These are phyloP conservation scores for Pelmatolapia mariae DNA, from an alignment of 2,113 vertebrate genomes.

Conservation along the genomic window DNA sequence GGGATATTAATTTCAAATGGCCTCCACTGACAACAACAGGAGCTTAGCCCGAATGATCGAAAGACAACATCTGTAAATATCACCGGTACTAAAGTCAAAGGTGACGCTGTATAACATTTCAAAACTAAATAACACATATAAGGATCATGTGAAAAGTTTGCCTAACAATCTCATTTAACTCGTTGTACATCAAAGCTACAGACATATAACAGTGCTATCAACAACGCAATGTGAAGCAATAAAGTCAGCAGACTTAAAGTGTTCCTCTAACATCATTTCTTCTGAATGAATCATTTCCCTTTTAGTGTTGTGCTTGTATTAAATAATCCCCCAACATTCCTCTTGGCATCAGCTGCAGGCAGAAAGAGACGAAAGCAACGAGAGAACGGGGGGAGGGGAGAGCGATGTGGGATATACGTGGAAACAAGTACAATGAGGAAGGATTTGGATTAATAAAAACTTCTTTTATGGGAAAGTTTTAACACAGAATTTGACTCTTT, in stretches of 20 bases:
- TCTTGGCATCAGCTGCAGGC: constrained; percentile 29
- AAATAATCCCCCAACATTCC: constrained; percentile 24
- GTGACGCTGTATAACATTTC: neutral
- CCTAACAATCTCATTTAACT: neutral
- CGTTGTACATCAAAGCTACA: neutral
- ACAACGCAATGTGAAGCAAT: neutral
- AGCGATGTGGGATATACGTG: neutral
- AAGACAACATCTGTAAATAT: neutral
- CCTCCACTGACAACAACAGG: neutral
- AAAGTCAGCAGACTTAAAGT: constrained; percentile 47
- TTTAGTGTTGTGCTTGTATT: constrained; percentile 15
- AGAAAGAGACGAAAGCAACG: neutral
- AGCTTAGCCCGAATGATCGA: neutral
- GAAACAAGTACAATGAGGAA: neutral
- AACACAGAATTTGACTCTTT: neutral
- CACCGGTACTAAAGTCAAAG: neutral
- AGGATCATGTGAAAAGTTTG: neutral
- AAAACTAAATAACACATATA: neutral
- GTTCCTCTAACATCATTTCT: constrained; percentile 39
- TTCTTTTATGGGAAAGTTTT: neutral
- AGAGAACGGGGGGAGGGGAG: neutral
- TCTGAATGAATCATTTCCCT: constrained; percentile 42
- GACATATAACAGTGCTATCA: neutral
- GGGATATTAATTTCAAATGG: neutral
- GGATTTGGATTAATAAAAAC: neutral